phyloP scores from a whole-genome alignment of 2,113 vertebrate genomes.

The Ondatra zibethicus region DNA sequence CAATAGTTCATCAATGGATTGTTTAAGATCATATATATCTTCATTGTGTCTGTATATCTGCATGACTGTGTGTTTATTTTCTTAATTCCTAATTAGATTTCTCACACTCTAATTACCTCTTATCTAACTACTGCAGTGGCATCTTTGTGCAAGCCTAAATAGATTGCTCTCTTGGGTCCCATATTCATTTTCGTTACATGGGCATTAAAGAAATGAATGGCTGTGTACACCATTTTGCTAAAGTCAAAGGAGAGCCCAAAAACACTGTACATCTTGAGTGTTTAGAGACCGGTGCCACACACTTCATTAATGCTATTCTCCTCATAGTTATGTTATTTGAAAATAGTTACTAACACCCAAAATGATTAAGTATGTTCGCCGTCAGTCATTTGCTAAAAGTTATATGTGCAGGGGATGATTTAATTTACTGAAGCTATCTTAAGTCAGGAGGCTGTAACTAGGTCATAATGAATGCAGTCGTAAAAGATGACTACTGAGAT shows the following conservation, averaged over 20 bases:
- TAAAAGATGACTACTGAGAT: not conserved
- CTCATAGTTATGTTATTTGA: not conserved
- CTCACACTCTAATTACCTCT: not conserved
- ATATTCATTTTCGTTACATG: constrained; percentile 44
- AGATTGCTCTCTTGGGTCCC: constrained; percentile 4
- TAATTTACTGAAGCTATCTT: not conserved
- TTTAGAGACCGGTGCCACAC: not conserved
- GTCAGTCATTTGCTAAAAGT: constrained; percentile 24
- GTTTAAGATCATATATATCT: not conserved
- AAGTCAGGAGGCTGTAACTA: not conserved
- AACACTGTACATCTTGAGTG: not conserved
- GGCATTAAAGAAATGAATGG: constrained; percentile 16
- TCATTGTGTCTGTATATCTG: not conserved
- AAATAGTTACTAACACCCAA: not conserved
- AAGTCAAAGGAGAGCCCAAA: constrained; percentile 34
- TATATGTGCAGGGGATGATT: not conserved
- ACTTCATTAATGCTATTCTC: constrained; percentile 15
- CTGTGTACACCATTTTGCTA: not conserved
- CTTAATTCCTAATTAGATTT: constrained; percentile 39
- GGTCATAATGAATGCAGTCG: not conserved
- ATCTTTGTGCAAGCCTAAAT: constrained; percentile 25
- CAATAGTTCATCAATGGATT: not conserved
- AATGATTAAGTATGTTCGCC: not conserved
- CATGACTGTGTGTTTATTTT: not conserved
- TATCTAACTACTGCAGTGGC: not conserved